Conservation (phyloP, 2,797 vertebrate genomes). For the Lutjanus argentimaculatus region DNA sequence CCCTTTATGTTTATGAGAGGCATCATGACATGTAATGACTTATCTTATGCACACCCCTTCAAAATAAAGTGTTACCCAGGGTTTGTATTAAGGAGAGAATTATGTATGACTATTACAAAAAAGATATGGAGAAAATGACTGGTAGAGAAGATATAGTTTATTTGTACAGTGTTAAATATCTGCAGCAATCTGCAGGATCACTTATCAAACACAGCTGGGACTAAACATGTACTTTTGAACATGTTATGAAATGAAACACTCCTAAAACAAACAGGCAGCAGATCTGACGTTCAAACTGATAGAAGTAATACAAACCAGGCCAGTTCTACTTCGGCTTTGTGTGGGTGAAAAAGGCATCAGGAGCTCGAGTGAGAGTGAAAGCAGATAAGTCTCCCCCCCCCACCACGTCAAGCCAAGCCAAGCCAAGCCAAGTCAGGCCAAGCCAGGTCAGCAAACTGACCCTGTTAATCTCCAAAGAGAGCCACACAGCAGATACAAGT, state of each 20-base stretch:
- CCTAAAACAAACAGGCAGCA: background rate
- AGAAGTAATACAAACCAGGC: background rate
- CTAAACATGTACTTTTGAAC: background rate
- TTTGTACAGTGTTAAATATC: background rate
- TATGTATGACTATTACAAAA: background rate
- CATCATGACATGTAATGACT: too few species aligned
- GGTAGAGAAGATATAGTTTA: background rate
- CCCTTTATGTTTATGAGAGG: too few species aligned
- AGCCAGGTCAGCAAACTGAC: slow-evolving; percentile 57
- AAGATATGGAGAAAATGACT: background rate
- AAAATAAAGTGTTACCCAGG: too few species aligned
- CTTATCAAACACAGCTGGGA: background rate
- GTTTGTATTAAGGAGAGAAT: background rate
- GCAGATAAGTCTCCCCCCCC: slow-evolving; percentile 48
- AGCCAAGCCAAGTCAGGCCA: slow-evolving; percentile 1
- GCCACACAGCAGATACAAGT: slow-evolving; percentile 35
- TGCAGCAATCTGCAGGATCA: background rate
- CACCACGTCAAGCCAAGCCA: slow-evolving; percentile 26
- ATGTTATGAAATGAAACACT: background rate
- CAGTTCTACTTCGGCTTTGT: slow-evolving; percentile 21
- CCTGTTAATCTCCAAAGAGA: slow-evolving; percentile 69
- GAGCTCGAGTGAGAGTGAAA: slow-evolving; percentile 59
- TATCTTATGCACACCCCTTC: too few species aligned
- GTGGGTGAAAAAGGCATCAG: slow-evolving; percentile 39
- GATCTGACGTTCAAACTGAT: background rate